Evolutionary conservation across 2,888 invertebrate genomes (phyloP).

Genomic region (Rhyacophila evoluta): DNA sequence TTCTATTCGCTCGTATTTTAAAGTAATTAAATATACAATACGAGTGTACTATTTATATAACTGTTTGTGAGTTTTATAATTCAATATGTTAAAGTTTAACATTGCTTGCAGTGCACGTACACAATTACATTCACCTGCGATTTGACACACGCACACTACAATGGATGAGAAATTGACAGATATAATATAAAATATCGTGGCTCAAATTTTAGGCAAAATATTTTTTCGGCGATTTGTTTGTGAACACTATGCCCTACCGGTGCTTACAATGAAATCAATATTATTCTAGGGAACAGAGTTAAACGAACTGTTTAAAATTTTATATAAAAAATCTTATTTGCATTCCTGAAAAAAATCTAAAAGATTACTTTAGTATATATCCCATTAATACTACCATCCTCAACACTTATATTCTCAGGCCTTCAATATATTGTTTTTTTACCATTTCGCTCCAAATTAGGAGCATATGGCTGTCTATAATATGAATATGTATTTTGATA

Average conservation of each 20-base stretch:
- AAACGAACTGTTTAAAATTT: neutral
- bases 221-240: slow-evolving; percentile 16
- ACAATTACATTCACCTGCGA: slow-evolving; percentile 24
- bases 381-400: too few relatives aligned
- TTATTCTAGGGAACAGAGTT: neutral
- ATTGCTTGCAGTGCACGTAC: neutral
- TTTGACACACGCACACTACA: slow-evolving; percentile 17
- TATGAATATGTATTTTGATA: too few relatives aligned
- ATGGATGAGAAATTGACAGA: slow-evolving; percentile 15
- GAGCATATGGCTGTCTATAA: too few relatives aligned
- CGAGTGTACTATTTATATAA: too few relatives aligned
- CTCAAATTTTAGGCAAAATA: slow-evolving; percentile 24
- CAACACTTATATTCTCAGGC: too few relatives aligned
- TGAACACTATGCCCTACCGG: neutral
- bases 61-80: too few relatives aligned
- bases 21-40: too few relatives aligned
- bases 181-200: slow-evolving; percentile 22
- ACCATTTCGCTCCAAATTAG: too few relatives aligned
- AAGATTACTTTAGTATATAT: too few relatives aligned
- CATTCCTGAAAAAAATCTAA: too few relatives aligned
- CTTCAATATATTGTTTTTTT: too few relatives aligned
- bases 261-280: slow-evolving; percentile 10
- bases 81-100: neutral
- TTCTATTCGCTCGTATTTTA: too few relatives aligned
- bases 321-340: neutral